Evolutionary conservation across 2,888 invertebrate species (phyloP).

Genomic region (Pyrochroa serraticornis): DNA sequence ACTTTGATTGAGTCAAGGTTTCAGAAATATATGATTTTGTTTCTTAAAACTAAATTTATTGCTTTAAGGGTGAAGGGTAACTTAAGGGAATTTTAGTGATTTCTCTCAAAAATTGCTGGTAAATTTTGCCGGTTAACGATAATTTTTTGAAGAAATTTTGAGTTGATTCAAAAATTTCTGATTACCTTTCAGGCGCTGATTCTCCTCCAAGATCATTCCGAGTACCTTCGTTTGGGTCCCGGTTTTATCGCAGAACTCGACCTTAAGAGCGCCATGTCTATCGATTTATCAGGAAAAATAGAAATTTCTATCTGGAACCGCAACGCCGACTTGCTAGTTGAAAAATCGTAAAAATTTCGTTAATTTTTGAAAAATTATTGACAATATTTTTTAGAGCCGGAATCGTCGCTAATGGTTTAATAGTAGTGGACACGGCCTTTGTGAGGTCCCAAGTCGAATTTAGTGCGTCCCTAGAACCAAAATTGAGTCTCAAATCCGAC

Average conservation of each 20-base stretch:
- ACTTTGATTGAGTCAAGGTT: too few relatives aligned
- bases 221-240: constrained; percentile 70
- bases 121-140: too few relatives aligned
- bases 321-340: constrained; percentile 78
- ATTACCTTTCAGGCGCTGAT: constrained; percentile 60
- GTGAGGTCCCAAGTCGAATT: constrained; percentile 72
- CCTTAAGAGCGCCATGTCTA: constrained; percentile 72
- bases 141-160: too few relatives aligned
- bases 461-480: constrained; percentile 69
- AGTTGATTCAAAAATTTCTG: too few relatives aligned
- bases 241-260: constrained; percentile 75
- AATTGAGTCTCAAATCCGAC: constrained; percentile 73
- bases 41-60: too few relatives aligned
- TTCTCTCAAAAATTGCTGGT: too few relatives aligned
- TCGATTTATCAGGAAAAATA: constrained; percentile 82
- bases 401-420: constrained; percentile 67
- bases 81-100: too few relatives aligned
- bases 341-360: constrained; percentile 67
- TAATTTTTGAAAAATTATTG: neutral
- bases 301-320: constrained; percentile 83
- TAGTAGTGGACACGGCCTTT: constrained; percentile 68
- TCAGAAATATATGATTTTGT: too few relatives aligned
- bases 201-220: constrained; percentile 73
- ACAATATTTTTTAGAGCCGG: constrained; percentile 65
- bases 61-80: too few relatives aligned